Conservation (phyloP, 1,140 invertebrate genomes). For the Calosoma granatense region DNA sequence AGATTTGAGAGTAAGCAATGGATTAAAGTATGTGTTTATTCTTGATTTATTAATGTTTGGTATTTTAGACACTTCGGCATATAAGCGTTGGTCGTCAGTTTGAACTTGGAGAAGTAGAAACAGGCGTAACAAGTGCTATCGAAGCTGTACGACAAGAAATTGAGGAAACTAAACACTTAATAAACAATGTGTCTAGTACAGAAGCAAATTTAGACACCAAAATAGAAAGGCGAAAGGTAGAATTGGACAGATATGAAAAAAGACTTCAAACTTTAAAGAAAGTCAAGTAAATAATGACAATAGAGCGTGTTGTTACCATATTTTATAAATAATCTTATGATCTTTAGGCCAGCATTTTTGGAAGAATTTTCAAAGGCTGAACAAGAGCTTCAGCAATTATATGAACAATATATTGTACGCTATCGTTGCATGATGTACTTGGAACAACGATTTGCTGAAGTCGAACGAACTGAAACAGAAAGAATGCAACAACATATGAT, state of each 20-base stretch:
- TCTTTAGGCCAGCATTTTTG: constrained; percentile 86
- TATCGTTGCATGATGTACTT: constrained; percentile 79
- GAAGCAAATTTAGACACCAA: constrained; percentile 81
- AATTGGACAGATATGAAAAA: constrained; percentile 89
- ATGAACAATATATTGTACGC: constrained; percentile 79
- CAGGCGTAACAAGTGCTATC: constrained; percentile 57
- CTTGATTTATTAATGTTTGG: constrained; percentile 10
- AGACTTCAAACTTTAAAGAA: constrained; percentile 85
- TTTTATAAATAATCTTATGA: constrained; percentile 10
- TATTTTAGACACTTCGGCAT: constrained; percentile 35
- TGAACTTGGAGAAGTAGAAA: constrained; percentile 75
- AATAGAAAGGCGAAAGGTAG: constrained; percentile 81
- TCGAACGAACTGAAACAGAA: constrained; percentile 44
- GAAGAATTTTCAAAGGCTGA: constrained; percentile 92
- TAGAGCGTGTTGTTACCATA: constrained; percentile 17
- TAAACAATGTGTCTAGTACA: constrained; percentile 75
- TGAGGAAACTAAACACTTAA: constrained; percentile 58
- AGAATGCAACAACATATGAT: constrained; percentile 24
- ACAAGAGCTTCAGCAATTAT: constrained; percentile 71
- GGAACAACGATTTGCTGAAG: constrained; percentile 61
- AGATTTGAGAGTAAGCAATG: constrained; percentile 57
- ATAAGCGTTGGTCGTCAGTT: constrained; percentile 53
- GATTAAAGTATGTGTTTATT: not conserved
- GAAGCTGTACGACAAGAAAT: constrained; percentile 57
- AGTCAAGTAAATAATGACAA: no score